These are phyloP conservation scores for Notolabrus celidotus DNA, from an alignment of 2,797 vertebrate genomes.

Conservation along the genomic window DNA sequence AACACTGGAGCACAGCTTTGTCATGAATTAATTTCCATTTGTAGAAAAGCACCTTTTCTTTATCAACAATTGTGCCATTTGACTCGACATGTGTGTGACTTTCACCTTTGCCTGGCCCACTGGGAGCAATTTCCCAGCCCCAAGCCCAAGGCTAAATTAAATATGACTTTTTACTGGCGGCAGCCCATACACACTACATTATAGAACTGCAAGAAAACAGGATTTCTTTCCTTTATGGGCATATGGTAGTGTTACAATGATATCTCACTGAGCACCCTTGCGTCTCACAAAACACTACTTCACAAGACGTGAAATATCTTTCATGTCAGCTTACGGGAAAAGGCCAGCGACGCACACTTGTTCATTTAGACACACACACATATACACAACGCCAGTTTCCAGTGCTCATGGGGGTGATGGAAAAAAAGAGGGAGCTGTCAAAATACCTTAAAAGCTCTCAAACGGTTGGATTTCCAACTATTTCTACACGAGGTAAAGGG, in stretches of 20 bases:
- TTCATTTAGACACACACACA: constrained; percentile 68
- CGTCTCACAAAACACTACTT: constrained; percentile 74
- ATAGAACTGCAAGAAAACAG: constrained; percentile 63
- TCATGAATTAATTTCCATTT: constrained; percentile 52
- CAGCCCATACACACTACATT: constrained; percentile 45
- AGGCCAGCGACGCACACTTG: constrained; percentile 67
- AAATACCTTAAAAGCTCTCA: constrained; percentile 82
- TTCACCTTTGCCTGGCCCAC: constrained; percentile 51
- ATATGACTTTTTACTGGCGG: constrained; percentile 67
- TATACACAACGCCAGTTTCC: constrained; percentile 71
- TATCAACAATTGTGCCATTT: constrained; percentile 54
- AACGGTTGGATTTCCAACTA: constrained; percentile 79
- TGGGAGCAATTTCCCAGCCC: constrained; percentile 56
- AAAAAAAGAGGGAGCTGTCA: constrained; percentile 82
- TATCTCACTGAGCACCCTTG: constrained; percentile 64
- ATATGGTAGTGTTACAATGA: constrained; percentile 67
- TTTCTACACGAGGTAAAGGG: constrained; percentile 83
- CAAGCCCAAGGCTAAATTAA: constrained; percentile 59
- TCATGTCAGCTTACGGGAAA: constrained; percentile 78
- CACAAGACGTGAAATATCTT: constrained; percentile 80
- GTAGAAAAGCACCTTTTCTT: constrained; percentile 37
- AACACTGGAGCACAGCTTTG: constrained; percentile 38
- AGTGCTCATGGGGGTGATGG: constrained; percentile 78
- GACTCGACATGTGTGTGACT: constrained; percentile 38
- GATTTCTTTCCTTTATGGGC: constrained; percentile 63